These are phyloP conservation scores for Enteromius anoplus DNA, from an alignment of 2,797 vertebrate species.

Conservation along the genomic window DNA sequence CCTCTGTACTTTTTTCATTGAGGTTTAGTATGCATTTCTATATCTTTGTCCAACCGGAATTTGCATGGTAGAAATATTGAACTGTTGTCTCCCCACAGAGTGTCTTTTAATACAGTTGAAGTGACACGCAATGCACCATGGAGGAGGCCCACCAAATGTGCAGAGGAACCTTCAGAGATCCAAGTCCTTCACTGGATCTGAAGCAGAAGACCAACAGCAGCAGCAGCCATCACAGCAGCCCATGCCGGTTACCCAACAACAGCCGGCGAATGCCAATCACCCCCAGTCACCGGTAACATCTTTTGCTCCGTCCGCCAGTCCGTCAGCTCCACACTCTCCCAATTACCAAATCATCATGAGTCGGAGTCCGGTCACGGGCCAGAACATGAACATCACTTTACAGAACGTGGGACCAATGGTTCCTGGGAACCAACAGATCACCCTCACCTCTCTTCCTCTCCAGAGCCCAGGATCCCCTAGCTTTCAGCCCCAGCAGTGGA, in stretches of 20 bases:
- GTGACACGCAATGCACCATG: conserved; percentile 96
- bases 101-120: conserved; percentile 67
- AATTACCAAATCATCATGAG: conserved; percentile 96
- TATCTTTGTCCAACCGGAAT: neutral
- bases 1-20: neutral
- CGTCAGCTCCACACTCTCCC: conserved; percentile 94
- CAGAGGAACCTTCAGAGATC: conserved; percentile 94
- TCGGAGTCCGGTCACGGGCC: conserved; percentile 87
- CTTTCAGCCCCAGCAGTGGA: conserved; percentile 89
- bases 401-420: conserved; percentile 92
- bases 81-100: conserved; percentile 61
- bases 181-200: conserved; percentile 87
- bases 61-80: neutral
- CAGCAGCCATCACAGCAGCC: conserved; percentile 69
- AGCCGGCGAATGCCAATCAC: conserved; percentile 79
- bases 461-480: conserved; percentile 90
- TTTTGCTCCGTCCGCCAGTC: conserved; percentile 90
- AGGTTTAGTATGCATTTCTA: neutral
- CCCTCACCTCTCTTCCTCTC: conserved; percentile 88
- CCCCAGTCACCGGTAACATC: conserved; percentile 91
- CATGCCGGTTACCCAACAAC: conserved; percentile 74
- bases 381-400: conserved; percentile 94
- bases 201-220: conserved; percentile 83
- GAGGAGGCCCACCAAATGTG: conserved; percentile 91
- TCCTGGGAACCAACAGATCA: conserved; percentile 91